A percentile compares a stretch with the other conserved stretches of the same genome.
Conservation (phyloP, 2,113 vertebrate genomes). For the Etheostoma spectabile region DNA sequence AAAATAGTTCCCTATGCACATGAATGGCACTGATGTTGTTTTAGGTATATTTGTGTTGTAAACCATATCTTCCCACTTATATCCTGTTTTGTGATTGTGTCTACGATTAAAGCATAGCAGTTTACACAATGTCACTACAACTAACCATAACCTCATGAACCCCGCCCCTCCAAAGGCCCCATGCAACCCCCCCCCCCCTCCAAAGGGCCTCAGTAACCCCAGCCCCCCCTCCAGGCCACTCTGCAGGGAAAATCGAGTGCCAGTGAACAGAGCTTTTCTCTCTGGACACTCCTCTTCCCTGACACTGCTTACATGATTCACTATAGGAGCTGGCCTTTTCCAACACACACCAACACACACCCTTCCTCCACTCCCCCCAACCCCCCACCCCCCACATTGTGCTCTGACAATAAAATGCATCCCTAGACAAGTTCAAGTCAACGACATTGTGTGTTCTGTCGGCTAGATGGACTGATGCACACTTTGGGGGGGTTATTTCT, state of each 20-base stretch:
- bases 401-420: too few relatives aligned
- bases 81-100: neutral
- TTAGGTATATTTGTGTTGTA: too few relatives aligned
- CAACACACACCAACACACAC: constrained; percentile 13
- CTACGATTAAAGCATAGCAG: neutral
- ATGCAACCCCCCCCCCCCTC: too few relatives aligned
- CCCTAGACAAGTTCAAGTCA: too few relatives aligned
- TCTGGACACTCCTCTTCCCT: constrained; percentile 28
- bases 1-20: too few relatives aligned
- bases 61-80: neutral
- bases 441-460: too few relatives aligned
- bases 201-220: too few relatives aligned
- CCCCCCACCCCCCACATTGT: too few relatives aligned
- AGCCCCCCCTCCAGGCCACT: neutral
- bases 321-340: constrained; percentile 44
- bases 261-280: constrained; percentile 46
- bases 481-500: too few relatives aligned
- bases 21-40: neutral
- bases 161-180: too few relatives aligned
- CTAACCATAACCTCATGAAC: neutral
- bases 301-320: constrained; percentile 38
- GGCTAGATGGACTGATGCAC: too few relatives aligned
- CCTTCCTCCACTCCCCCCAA: too few relatives aligned
- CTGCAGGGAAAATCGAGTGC: constrained; percentile 18
- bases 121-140: neutral